Base-by-base conservation (phyloP, 1,140 invertebrate genomes). In the Spodoptera frugiperda region DNA sequence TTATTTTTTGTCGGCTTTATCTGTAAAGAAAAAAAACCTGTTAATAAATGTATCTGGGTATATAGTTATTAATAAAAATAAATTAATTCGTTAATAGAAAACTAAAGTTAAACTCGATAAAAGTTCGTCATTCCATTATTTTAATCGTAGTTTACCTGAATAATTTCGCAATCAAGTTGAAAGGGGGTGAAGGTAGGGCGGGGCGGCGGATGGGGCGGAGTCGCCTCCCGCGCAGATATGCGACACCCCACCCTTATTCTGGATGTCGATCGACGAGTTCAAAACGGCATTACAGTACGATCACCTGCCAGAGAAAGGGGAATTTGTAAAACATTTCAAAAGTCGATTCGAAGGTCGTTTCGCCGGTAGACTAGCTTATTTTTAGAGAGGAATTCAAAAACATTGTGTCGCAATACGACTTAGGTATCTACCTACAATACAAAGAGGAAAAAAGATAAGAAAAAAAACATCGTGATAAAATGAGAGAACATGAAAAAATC, bases 161-260 rank as follows among this genome's bases (percentile, higher is more conserved):
- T 44, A 11, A 53, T 68, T 49, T 68, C 48, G 65, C 65, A 68
- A 68, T 68, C 1, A 17, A 49, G 48, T 14, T 21, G 65, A 30
- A 68, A 12, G 25, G 48, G 63, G 46, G 19, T 12, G 21, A 53
- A 25, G 15, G 59, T 12, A 10, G n/a, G 14, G 57, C 10, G 25
- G 44, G 3, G 46, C 1, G 46, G 48, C 4, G 48, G 14, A 25
- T 17, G 30, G 48, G 65, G 48, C 46, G 65, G 48, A 48, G 21
- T 10, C 46, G 46, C 53, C 65, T 68, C 65, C 48, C 25, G 65
- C 65, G 65, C 65, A 68, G 46, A 68, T 21, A 68, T 68, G 65
- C 21, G 65, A 53, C 48, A 53, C 65, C 48, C 46, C 14, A 53
- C 12, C 48, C 6, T n/a, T 68, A 68, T 68, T 68, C 6, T 49